Percentiles rank a stretch among this genome's conserved stretches.
phyloP scores from a whole-genome alignment of 2,113 vertebrate genomes.

The Epinephelus fuscoguttatus region DNA sequence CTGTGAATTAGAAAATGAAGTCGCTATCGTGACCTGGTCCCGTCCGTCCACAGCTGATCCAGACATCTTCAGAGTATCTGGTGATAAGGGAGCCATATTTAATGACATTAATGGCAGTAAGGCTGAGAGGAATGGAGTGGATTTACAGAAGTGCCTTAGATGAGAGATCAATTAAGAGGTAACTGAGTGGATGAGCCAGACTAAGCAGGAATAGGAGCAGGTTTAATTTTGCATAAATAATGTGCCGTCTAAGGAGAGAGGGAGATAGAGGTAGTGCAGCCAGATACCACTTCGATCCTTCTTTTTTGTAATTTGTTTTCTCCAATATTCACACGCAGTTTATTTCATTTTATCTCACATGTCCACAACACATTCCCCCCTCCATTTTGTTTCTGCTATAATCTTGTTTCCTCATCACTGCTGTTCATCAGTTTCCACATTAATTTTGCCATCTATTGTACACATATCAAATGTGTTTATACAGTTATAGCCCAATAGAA shows the following conservation, averaged over 20 bases:
- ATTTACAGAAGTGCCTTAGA: conserved; percentile 80
- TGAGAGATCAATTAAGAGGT: conserved; percentile 81
- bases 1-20: conserved; percentile 39
- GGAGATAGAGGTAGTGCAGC: conserved; percentile 25
- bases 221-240: conserved; percentile 86
- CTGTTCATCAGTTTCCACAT: conserved; percentile 37
- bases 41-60: conserved; percentile 6
- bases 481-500: conserved; percentile 47
- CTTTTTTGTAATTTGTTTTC: conserved; percentile 31
- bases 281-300: conserved; percentile 9
- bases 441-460: conserved; percentile 22
- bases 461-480: conserved; percentile 42
- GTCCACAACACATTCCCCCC: not conserved
- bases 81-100: conserved; percentile 69
- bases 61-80: conserved; percentile 57
- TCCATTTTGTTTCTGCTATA: conserved; percentile 1
- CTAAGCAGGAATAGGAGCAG: conserved; percentile 77
- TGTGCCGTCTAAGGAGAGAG: conserved; percentile 61
- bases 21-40: conserved; percentile 20
- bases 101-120: conserved; percentile 65
- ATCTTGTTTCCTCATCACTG: conserved; percentile 35
- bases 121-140: conserved; percentile 55
- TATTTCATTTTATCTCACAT: conserved; percentile 39
- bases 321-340: conserved; percentile 3
- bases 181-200: conserved; percentile 76